phyloP scores from a whole-genome alignment of 2,113 vertebrate genomes.

The Xerus inauris region DNA sequence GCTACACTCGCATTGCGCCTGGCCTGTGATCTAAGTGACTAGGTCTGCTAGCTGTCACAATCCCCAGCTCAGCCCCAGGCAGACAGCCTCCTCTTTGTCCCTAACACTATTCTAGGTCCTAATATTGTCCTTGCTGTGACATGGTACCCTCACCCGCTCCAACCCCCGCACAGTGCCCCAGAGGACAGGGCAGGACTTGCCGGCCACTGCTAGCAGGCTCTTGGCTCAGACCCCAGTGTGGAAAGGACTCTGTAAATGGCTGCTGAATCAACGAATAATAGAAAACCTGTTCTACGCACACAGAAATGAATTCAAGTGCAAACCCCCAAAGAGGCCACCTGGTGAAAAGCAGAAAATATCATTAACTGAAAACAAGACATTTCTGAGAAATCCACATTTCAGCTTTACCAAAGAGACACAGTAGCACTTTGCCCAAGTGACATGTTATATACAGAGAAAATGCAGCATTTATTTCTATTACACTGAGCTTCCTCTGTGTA shows the following conservation, averaged over 20 bases:
- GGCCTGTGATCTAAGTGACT: background rate
- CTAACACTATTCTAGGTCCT: background rate
- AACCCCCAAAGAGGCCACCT: constrained; percentile 75
- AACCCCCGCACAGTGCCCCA: rapidly evolving
- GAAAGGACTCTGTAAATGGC: background rate
- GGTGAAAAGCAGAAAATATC: constrained; percentile 74
- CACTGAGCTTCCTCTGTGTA: background rate
- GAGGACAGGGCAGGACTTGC: background rate
- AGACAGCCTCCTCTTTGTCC: rapidly evolving
- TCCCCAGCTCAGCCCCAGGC: background rate
- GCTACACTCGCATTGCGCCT: too few relatives aligned
- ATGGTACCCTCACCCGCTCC: background rate
- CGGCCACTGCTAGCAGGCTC: background rate
- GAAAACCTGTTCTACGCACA: background rate
- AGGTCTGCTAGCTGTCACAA: background rate
- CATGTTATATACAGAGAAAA: constrained; percentile 65
- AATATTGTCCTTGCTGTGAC: background rate
- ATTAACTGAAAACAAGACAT: constrained; percentile 76
- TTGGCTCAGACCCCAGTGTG: background rate
- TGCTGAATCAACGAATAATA: background rate
- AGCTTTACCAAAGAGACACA: constrained; percentile 70
- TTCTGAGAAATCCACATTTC: constrained; percentile 67
- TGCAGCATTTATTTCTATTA: constrained; percentile 67
- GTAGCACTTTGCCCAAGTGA: constrained; percentile 64
- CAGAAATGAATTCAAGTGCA: constrained; percentile 68